Evolutionary conservation across 2,113 vertebrate species (phyloP), one percentile per base, ranked within the genome.

Genomic region (Colistium nudipinnis): DNA sequence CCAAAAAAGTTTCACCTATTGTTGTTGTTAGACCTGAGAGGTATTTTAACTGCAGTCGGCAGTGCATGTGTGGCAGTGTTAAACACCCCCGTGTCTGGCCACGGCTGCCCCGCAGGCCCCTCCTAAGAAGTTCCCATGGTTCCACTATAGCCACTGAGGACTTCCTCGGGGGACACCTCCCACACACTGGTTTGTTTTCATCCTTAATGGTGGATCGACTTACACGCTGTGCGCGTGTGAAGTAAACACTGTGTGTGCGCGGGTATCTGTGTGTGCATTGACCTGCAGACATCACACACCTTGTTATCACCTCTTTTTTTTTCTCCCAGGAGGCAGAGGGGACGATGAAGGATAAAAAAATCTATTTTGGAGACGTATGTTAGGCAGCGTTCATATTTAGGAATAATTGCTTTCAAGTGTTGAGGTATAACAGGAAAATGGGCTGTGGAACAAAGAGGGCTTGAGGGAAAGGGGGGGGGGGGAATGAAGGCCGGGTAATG

Each of bases 131-230:
- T 91, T 92, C 91, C 84, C 91, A 92, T 90, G 88, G 80, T 89
- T 89, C 86, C 76, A 88, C 83, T 84, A 64, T 56, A 87, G 80
- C 14, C 20, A 79, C 79, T 51, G 64, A 70, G 63, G 65, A 74
- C 54, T 55, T 87, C 89, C 89, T 89, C 85, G 0, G 85, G 48
- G 90, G 83, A 81, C 81, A 84, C 84, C 89, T 80, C 89, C 89
- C 89, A 87, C 89, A 83, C 85, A 66, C 80, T 90, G 85, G 82
- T 85, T 90, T 89, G 88, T 91, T 88, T 91, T 91, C 88, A 84
- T 86, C 81, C 80, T 89, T 90, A 89, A 90, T 87, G 86, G 83
- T 27, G 76, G 88, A 86, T 92, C 89, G 54, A 66, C 71, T 92
- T 92, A 85, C 91, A 51, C 67, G 70, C 67, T 83, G 30, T 31